Evolutionary conservation across 2,888 invertebrate species (phyloP), one percentile per base, ranked within the genome.

Genomic region (Lydus trimaculatus): DNA sequence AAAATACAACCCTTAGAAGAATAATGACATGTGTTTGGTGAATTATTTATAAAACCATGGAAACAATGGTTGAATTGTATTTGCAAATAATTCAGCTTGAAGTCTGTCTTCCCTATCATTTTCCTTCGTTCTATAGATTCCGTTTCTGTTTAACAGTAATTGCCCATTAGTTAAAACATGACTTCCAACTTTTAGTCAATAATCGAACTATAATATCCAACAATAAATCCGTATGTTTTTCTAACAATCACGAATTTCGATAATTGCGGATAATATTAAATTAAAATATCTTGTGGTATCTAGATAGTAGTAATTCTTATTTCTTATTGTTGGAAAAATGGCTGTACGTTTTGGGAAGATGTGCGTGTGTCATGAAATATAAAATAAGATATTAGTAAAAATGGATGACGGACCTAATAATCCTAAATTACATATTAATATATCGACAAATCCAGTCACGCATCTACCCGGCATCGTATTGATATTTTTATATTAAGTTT

Each of bases 21-120:
- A 77, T 74, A 78, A 76, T 76, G 74, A 78, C 78, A 78, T 78
- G 75, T 78, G 76, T 73, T 71, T 63, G 62, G 43, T 76, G 73
- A 74, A 75, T 75, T 71, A 76, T 76, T 76, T 64, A 75, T 52
- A 52, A 52, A 52, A 52, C 48, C 48, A 52, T 52, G 23, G 48
- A 23, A 23, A 52, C 48, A 23, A 23, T 52, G 23, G 48, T 23
- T 23, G 48, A 11, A 52, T 52, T 52, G 20, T 52, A 52, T 52
- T 52, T 23, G 31, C 63, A 52, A 56, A 36, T n/a, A 36, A 48
- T 11, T 43, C 52, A 52, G 33, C 13, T 7, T 33, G 52, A 31
- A 17, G 60, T n/a, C 43, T n/a, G 60, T n/a, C 43, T n/a, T 17
- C 17, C 43, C 43, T 43, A 17, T 23, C 23, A 61, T 63, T 58